Percentiles rank a stretch among this genome's conserved stretches.
Conservation (phyloP, 2,888 invertebrate species). For the Pilophorus perplexus region DNA sequence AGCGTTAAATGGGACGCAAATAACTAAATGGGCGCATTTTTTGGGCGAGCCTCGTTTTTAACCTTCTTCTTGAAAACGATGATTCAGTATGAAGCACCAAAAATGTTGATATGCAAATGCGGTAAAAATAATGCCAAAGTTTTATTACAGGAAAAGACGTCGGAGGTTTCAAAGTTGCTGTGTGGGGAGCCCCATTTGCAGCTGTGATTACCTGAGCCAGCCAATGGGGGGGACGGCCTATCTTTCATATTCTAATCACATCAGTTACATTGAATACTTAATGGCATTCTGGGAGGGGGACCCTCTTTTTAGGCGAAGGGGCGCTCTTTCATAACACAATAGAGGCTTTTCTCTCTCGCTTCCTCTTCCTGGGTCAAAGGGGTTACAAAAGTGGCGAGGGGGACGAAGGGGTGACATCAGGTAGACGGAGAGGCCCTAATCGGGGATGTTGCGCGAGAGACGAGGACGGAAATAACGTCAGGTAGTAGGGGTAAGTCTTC, state of each 20-base stretch:
- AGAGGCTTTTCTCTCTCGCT: conserved; percentile 18
- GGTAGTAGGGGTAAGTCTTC: conserved; percentile 26
- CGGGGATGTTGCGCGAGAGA: not conserved
- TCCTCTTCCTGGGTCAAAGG: conserved; percentile 42
- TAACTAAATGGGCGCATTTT: too few relatives aligned
- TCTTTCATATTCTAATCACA: conserved; percentile 45
- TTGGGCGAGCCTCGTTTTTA: too few relatives aligned
- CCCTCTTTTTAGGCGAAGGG: conserved; percentile 11
- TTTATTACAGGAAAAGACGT: too few relatives aligned
- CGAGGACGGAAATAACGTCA: conserved; percentile 1
- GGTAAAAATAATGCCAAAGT: too few relatives aligned
- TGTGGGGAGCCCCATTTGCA: conserved; percentile 3
- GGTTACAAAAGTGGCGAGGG: conserved; percentile 35
- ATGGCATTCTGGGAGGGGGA: conserved; percentile 29
- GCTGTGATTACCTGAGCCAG: conserved; percentile 31
- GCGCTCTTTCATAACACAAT: conserved; percentile 4
- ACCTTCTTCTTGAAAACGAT: too few relatives aligned
- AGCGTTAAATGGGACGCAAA: too few relatives aligned
- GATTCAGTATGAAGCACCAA: too few relatives aligned
- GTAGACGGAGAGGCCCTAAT: conserved; percentile 18
- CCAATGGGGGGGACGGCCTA: conserved; percentile 8
- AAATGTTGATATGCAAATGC: too few relatives aligned
- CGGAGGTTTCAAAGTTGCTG: too few relatives aligned
- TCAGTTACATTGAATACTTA: conserved; percentile 44
- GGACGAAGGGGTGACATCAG: too few relatives aligned